Evolutionary conservation across 1,140 invertebrate genomes (phyloP).

Genomic region (Uloborus diversus): DNA sequence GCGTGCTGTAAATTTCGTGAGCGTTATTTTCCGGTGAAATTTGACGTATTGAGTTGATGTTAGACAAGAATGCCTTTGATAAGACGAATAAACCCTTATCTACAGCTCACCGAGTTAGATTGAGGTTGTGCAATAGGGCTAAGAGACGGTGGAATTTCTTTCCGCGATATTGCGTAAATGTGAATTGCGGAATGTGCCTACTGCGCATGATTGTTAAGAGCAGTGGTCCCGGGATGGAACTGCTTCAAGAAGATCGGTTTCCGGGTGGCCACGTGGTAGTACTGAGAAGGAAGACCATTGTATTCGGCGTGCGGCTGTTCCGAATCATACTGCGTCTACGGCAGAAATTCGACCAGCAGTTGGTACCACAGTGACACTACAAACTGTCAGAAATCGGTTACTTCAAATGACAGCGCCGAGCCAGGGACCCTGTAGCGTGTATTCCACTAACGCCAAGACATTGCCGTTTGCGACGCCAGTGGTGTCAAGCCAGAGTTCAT

Average conservation of each 20-base stretch:
- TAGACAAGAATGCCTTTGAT: too few species aligned
- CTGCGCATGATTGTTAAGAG: neutral
- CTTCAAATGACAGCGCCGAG: constrained; percentile 16
- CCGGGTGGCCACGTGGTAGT: neutral
- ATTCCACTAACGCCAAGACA: neutral
- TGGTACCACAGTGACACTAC: constrained; percentile 4
- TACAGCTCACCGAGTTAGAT: neutral
- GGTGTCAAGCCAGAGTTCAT: constrained; percentile 6
- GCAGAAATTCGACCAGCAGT: constrained; percentile 11
- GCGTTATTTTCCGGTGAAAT: too few species aligned
- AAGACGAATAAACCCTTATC: too few species aligned
- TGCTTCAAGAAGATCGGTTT: neutral
- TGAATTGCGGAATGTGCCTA: neutral
- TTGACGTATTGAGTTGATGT: too few species aligned
- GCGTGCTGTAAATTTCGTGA: too few species aligned
- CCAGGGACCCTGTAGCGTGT: neutral
- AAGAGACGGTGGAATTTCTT: neutral
- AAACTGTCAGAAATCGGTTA: constrained; percentile 11
- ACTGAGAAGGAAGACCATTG: constrained; percentile 18
- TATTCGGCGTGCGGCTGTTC: neutral
- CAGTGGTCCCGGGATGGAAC: neutral
- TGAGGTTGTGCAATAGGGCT: neutral
- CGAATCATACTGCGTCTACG: neutral
- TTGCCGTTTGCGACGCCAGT: neutral
- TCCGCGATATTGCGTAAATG: neutral